Evolutionary conservation across 2,797 vertebrate genomes (phyloP).

Genomic region (Dryobates pubescens): DNA sequence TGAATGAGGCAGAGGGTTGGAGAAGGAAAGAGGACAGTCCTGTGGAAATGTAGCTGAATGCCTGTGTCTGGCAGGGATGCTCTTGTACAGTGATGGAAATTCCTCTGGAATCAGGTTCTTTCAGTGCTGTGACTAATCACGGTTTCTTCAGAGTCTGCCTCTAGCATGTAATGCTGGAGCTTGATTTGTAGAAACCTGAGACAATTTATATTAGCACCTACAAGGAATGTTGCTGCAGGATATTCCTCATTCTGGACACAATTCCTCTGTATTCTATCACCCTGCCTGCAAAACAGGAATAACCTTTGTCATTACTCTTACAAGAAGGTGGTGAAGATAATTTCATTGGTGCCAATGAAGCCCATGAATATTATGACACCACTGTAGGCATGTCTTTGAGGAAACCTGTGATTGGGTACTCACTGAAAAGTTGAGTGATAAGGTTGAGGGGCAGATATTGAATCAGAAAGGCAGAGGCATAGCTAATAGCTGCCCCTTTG

Average conservation of each 20-base stretch:
- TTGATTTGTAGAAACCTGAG: not conserved
- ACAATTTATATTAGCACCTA: not conserved
- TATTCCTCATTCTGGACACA: not conserved
- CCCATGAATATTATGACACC: not conserved
- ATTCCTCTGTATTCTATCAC: not conserved
- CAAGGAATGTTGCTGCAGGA: not conserved
- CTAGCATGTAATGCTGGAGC: not conserved
- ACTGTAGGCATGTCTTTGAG: constrained; percentile 7
- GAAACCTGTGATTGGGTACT: not conserved
- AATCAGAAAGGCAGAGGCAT: not conserved
- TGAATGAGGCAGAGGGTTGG: constrained; percentile 45
- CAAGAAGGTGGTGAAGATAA: not conserved
- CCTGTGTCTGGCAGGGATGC: not conserved
- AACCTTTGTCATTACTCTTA: not conserved
- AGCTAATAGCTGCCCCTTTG: not conserved
- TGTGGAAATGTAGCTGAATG: not conserved
- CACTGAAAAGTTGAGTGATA: not conserved
- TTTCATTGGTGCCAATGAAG: constrained; percentile 10
- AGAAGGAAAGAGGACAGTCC: constrained; percentile 17
- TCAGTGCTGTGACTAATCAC: not conserved
- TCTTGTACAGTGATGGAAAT: not conserved
- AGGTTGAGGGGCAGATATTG: not conserved
- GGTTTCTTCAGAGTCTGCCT: not conserved
- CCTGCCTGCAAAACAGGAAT: not conserved
- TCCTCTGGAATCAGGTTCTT: not conserved